Percentiles rank a stretch among this genome's conserved stretches.
These are phyloP conservation scores for Aphis craccivora DNA, from an alignment of 1,140 invertebrate species.

Conservation along the genomic window DNA sequence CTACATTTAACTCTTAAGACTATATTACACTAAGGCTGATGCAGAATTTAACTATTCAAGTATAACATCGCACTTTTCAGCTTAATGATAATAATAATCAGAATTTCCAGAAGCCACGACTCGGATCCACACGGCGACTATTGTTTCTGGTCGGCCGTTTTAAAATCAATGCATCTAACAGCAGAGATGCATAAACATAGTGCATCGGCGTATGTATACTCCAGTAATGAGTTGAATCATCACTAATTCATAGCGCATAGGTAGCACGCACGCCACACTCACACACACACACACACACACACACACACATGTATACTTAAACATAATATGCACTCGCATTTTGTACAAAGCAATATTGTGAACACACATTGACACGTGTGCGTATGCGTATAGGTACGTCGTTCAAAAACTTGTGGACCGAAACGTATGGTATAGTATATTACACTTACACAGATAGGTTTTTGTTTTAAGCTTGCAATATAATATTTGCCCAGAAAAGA, in stretches of 20 bases:
- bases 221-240: constrained; percentile 56
- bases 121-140: background rate
- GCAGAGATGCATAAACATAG: background rate
- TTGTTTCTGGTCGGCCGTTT: background rate
- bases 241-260: constrained; percentile 54
- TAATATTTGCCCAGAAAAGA: background rate
- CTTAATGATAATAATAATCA: background rate
- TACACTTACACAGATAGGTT: background rate
- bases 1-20: background rate
- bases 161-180: background rate
- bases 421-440: background rate
- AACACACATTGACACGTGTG: background rate
- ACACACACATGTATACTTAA: background rate
- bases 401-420: background rate
- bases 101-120: background rate
- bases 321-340: background rate
- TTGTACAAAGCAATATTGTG: constrained; percentile 26
- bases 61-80: background rate
- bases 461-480: background rate
- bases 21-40: background rate
- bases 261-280: background rate
- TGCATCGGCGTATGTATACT: constrained; percentile 28
- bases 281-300: background rate
- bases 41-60: background rate
- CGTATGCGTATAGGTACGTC: background rate